These are phyloP conservation scores for Glaucopsyche alexis DNA, from an alignment of 2,888 invertebrate species.

Conservation along the genomic window DNA sequence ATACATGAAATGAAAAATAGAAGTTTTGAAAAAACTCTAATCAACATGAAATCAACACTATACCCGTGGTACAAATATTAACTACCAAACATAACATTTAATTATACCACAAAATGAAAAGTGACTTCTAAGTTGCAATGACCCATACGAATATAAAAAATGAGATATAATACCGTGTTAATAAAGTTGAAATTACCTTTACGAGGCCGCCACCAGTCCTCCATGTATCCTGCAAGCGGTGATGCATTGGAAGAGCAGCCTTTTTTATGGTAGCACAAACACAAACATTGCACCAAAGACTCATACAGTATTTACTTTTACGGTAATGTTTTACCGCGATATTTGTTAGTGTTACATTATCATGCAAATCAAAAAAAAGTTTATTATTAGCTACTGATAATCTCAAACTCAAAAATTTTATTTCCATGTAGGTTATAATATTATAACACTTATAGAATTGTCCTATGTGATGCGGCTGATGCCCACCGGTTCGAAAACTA, in stretches of 20 bases:
- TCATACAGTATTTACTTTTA: constrained; percentile 77
- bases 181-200: constrained; percentile 88
- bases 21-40: not conserved
- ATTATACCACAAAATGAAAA: not conserved
- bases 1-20: not conserved
- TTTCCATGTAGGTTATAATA: no score
- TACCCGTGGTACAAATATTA: not conserved
- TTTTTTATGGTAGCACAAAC: constrained; percentile 81
- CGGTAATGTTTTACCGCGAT: constrained; percentile 33
- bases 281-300: constrained; percentile 77
- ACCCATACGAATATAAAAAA: constrained; percentile 22
- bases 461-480: no score
- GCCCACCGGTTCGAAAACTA: no score
- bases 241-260: constrained; percentile 89
- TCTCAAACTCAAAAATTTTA: no score
- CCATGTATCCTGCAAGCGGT: constrained; percentile 97
- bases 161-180: constrained; percentile 46
- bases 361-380: not conserved
- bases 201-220: constrained; percentile 98
- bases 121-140: constrained; percentile 9
- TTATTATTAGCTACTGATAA: not conserved
- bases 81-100: not conserved
- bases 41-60: not conserved
- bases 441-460: no score
- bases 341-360: constrained; percentile 2